phyloP scores from a whole-genome alignment of 2,113 vertebrate genomes.

The Aepyceros melampus region DNA sequence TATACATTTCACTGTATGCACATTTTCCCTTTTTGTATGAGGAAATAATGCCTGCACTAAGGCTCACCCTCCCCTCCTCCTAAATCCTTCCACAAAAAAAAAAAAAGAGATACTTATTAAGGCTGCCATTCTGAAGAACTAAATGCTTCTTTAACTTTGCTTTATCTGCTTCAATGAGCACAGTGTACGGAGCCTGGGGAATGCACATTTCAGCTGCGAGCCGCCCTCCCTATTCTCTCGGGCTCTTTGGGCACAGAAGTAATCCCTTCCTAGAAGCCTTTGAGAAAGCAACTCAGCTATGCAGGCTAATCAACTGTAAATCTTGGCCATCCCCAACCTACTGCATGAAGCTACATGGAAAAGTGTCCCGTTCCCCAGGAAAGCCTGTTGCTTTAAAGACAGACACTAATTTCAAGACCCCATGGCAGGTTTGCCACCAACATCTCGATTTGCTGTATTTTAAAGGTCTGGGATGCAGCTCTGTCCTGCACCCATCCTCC shows the following conservation, averaged over 20 bases:
- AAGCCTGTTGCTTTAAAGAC: not conserved
- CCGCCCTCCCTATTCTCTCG: constrained; percentile 66
- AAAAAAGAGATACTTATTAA: constrained; percentile 69
- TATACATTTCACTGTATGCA: not conserved
- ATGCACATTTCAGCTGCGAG: constrained; percentile 61
- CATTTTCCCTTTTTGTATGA: constrained; percentile 47
- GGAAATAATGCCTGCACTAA: constrained; percentile 28
- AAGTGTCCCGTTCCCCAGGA: not conserved
- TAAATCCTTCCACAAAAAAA: constrained; percentile 34
- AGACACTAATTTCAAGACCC: not conserved
- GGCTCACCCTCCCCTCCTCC: not conserved
- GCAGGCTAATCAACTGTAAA: constrained; percentile 78
- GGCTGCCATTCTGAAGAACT: constrained; percentile 72
- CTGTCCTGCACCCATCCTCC: not conserved
- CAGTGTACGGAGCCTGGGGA: constrained; percentile 71
- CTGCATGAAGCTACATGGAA: constrained; percentile 54
- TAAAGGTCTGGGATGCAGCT: not conserved
- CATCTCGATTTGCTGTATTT: not conserved
- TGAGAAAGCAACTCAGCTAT: constrained; percentile 68
- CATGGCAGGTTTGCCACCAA: constrained; percentile 22
- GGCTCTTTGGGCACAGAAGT: constrained; percentile 78
- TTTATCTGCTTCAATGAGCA: constrained; percentile 80
- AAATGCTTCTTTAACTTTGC: constrained; percentile 80
- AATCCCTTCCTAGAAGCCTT: constrained; percentile 77
- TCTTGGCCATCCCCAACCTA: constrained; percentile 66